phyloP scores from a whole-genome alignment of 2,113 vertebrate genomes.

The Myxocyprinus asiaticus region DNA sequence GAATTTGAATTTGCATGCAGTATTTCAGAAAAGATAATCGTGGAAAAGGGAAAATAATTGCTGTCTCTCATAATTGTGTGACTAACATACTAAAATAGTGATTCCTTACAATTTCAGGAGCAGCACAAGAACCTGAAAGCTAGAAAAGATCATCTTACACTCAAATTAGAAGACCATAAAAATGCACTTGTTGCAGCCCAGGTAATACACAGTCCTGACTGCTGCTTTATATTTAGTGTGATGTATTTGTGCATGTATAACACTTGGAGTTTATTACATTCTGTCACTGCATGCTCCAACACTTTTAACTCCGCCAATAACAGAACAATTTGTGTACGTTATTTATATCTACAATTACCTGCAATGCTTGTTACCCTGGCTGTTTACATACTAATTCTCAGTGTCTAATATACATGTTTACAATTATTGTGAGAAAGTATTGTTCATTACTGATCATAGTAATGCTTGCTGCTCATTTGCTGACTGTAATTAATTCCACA shows the following conservation, averaged over 20 bases:
- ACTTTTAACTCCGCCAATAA: background rate
- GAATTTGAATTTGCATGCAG: background rate
- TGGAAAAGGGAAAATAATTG: no score
- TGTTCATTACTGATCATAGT: no score
- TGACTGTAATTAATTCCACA: no score
- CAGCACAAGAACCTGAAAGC: conserved; percentile 89
- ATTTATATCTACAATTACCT: no score
- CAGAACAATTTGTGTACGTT: background rate
- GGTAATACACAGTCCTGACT: conserved; percentile 67
- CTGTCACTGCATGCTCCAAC: background rate
- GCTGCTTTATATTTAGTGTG: background rate
- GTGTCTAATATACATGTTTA: no score
- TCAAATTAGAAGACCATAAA: conserved; percentile 96
- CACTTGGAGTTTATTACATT: background rate
- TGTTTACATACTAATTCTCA: no score
- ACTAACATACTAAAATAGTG: background rate
- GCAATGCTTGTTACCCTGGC: no score
- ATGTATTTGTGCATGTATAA: background rate
- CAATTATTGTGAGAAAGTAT: no score
- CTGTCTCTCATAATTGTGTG: background rate
- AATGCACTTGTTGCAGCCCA: conserved; percentile 91
- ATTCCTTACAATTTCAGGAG: conserved; percentile 52
- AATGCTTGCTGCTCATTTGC: no score
- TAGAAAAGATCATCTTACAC: conserved; percentile 85
- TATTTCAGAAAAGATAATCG: background rate